Evolutionary conservation across 2,797 vertebrate species (phyloP), one percentile per base, ranked within the genome.

Genomic region (Chiroxiphia lanceolata): DNA sequence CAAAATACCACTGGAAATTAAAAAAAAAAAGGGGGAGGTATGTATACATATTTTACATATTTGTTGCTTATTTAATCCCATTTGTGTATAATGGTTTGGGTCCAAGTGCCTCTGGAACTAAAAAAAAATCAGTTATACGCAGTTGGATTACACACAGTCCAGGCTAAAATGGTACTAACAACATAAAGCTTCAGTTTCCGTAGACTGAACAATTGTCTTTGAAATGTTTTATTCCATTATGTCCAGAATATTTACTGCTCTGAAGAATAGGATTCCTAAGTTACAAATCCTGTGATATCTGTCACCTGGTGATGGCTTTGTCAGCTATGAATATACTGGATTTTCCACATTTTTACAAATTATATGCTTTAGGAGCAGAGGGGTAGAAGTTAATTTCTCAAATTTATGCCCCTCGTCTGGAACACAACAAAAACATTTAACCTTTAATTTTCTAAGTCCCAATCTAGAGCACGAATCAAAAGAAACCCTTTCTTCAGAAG

Each of bases 381-480:
- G 1, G 13, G 19, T 60, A 70, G 36, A 70, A 70, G 71, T 60
- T 45, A 76, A 70, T 87, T 92, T 71, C 67, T 90, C 60, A 63
- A 81, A 60, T 42, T 76, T 67, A 82, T 31, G 15, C 40, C 79
- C 19, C 25, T 76, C 79, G 11, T 69, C 68, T 82, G 48, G 23
- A 89, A 71, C 18, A 87, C 34, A 80, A 54, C 25, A 85, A 89
- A 94, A 95, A 65, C 54, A 87, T 23, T 85, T 77, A 89, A 82
- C 22, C 27, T 95, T 42, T 79, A 38, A 89, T 83, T 80, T 94
- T 84, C 60, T 70, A 36, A 82, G 51, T 70, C 25, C 33, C 5
- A 11, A 26, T 80, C 68, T 85, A 82, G 68, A 94, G 22, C 48
- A 40, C 65, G 53, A 90, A 70, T 53, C 57, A 86, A 87, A 92